phyloP scores from a whole-genome alignment of 2,113 vertebrate genomes.

The Pseudopipra pipra region DNA sequence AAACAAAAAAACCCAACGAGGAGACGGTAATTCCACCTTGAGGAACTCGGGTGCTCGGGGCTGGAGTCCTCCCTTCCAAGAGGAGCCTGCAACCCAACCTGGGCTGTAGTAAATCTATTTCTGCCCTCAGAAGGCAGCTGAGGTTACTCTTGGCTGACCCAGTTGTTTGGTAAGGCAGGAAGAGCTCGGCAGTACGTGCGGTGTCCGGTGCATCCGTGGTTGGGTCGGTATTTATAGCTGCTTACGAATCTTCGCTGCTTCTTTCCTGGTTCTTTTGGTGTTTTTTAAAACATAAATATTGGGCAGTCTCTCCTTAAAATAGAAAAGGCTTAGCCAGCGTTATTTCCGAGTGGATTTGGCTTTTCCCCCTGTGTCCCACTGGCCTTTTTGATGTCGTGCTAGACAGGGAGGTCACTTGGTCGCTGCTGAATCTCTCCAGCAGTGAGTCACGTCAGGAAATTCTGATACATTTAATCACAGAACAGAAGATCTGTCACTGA shows the following conservation, averaged over 20 bases:
- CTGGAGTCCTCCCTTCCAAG: background rate
- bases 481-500: background rate
- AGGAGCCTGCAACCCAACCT: slow-evolving; percentile 11
- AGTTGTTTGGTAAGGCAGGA: slow-evolving; percentile 22
- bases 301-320: slow-evolving; percentile 30
- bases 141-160: slow-evolving; percentile 76
- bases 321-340: slow-evolving; percentile 31
- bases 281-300: background rate
- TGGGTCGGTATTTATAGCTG: background rate
- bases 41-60: fast-evolving
- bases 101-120: slow-evolving; percentile 63
- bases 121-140: slow-evolving; percentile 50
- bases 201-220: background rate
- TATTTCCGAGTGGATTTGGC: background rate
- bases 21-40: fast-evolving
- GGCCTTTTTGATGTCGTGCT: background rate
- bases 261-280: background rate
- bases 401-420: background rate
- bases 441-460: slow-evolving; percentile 43
- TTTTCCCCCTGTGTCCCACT: background rate
- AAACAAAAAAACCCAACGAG: fast-evolving
- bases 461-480: background rate
- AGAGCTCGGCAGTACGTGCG: background rate
- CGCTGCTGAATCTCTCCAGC: background rate
- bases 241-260: background rate